Conservation (phyloP, 2,888 invertebrate species). For the Volucella zonaria region DNA sequence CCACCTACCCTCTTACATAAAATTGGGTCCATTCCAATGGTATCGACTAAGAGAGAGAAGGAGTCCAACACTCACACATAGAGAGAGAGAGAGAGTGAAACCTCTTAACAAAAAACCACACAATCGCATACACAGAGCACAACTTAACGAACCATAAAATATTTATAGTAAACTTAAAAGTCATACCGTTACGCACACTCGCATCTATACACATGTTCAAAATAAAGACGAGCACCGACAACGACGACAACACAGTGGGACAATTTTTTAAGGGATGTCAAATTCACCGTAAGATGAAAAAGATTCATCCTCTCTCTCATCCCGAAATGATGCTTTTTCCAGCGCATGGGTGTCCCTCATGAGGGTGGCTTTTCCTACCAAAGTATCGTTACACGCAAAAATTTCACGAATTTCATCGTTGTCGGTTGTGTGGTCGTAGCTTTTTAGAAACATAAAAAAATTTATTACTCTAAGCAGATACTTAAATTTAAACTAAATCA, state of each 20-base stretch:
- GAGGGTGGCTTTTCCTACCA: constrained; percentile 66
- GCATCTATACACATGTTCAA: constrained; percentile 52
- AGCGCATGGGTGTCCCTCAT: constrained; percentile 72
- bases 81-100: constrained; percentile 22
- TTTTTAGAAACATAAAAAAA: constrained; percentile 75
- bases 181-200: constrained; percentile 57
- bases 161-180: constrained; percentile 73
- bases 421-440: constrained; percentile 81
- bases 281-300: constrained; percentile 42
- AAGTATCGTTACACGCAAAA: constrained; percentile 74
- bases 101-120: constrained; percentile 33
- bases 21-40: constrained; percentile 74
- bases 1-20: constrained; percentile 57
- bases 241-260: constrained; percentile 26
- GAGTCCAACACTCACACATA: constrained; percentile 15
- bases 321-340: constrained; percentile 59
- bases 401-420: constrained; percentile 82
- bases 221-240: neutral
- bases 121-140: constrained; percentile 44
- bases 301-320: constrained; percentile 66
- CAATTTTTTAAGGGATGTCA: constrained; percentile 53
- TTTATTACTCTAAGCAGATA: constrained; percentile 65
- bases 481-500: constrained; percentile 49
- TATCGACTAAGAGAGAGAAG: constrained; percentile 61
- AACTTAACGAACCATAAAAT: constrained; percentile 74